phyloP scores from a whole-genome alignment of 2,888 invertebrate species.

The Pantelozetes paolii region DNA sequence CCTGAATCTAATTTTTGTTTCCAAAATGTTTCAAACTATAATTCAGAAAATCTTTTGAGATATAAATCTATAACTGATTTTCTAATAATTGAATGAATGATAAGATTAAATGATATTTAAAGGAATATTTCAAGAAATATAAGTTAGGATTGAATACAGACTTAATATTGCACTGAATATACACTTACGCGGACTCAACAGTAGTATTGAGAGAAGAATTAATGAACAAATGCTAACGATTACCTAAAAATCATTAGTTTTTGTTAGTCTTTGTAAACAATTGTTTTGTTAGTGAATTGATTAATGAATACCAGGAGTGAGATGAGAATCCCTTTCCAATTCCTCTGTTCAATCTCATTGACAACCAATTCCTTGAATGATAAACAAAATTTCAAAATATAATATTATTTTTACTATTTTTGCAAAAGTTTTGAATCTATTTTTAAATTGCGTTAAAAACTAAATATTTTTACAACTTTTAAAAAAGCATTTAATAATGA shows the following conservation, averaged over 20 bases:
- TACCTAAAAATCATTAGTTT: conserved; percentile 66
- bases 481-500: not conserved
- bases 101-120: too few relatives aligned
- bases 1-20: too few relatives aligned
- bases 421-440: not conserved
- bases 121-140: too few relatives aligned
- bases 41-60: too few relatives aligned
- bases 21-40: too few relatives aligned
- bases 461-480: not conserved
- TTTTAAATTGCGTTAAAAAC: not conserved
- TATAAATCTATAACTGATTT: too few relatives aligned
- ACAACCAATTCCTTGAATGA: conserved; percentile 79
- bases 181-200: conserved; percentile 73
- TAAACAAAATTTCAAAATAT: not conserved
- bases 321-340: conserved; percentile 96
- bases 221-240: conserved; percentile 77
- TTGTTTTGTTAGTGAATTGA: not conserved
- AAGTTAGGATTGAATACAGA: not conserved
- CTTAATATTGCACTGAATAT: not conserved
- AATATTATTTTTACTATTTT: too few relatives aligned
- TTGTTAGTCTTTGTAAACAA: not conserved
- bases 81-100: too few relatives aligned
- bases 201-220: conserved; percentile 89
- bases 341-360: conserved; percentile 82
- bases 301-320: conserved; percentile 71